Percentiles rank a stretch among this genome's conserved stretches.
phyloP scores from a whole-genome alignment of 2,113 vertebrate species.

The Tachuris rubrigastra region DNA sequence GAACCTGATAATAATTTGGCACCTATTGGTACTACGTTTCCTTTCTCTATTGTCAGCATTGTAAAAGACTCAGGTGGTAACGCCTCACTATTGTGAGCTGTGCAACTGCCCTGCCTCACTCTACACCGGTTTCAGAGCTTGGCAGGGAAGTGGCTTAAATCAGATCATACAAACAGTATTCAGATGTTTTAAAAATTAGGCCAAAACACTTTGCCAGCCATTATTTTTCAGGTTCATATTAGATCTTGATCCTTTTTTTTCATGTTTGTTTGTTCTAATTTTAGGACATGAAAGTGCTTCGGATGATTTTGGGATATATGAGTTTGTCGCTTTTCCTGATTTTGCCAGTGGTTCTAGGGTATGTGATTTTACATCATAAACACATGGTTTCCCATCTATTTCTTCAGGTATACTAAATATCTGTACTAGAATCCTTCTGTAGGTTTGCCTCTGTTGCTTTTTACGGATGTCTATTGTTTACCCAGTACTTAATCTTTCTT shows the following conservation, averaged over 20 bases:
- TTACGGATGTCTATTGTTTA: neutral
- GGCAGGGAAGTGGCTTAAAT: neutral
- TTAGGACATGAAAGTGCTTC: slow-evolving; percentile 91
- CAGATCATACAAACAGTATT: neutral
- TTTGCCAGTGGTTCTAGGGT: slow-evolving; percentile 82
- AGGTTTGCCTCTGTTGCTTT: neutral
- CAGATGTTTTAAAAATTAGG: neutral
- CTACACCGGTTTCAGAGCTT: neutral
- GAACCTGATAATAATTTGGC: neutral
- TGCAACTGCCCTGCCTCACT: neutral
- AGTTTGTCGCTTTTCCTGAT: slow-evolving; percentile 90
- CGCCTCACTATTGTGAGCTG: neutral
- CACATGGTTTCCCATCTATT: neutral
- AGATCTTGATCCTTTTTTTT: neutral
- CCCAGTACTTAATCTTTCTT: neutral
- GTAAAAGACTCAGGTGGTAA: neutral
- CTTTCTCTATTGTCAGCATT: neutral
- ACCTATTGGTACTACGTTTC: neutral
- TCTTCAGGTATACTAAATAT: neutral
- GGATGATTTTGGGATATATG: slow-evolving; percentile 96
- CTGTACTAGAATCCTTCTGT: neutral
- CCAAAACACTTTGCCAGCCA: neutral
- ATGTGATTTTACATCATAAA: slow-evolving; percentile 35
- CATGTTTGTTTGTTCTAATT: slow-evolving; percentile 35
- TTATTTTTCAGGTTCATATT: neutral